A percentile compares a stretch with the other conserved stretches of the same genome.
Conservation (phyloP, 2,888 invertebrate genomes). For the Malachius bipustulatus region DNA sequence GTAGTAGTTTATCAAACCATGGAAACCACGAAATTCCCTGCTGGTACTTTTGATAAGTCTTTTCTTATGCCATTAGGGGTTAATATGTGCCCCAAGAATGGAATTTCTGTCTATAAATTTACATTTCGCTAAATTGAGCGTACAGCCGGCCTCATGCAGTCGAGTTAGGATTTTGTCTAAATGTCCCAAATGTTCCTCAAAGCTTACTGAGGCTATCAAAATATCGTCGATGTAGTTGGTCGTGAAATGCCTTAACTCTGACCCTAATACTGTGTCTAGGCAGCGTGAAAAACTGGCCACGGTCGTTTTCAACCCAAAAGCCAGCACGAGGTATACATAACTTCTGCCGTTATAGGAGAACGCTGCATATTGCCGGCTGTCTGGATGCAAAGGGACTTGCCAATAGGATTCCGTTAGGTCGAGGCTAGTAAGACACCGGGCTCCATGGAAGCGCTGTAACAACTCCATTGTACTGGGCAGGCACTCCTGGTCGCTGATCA, state of each 20-base stretch:
- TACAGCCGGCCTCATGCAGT: constrained; percentile 9
- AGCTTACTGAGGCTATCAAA: constrained; percentile 6
- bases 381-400: no score
- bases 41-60: constrained; percentile 17
- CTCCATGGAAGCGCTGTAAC: no score
- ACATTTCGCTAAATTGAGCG: constrained; percentile 14
- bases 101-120: constrained; percentile 12
- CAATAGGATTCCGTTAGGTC: no score
- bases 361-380: not conserved
- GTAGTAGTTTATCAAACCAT: constrained; percentile 20
- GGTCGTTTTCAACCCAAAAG: no score
- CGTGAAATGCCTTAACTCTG: constrained; percentile 6
- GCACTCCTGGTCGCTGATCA: no score
- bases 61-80: constrained; percentile 16
- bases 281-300: constrained; percentile 5
- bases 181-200: constrained; percentile 8
- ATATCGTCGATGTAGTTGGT: constrained; percentile 8
- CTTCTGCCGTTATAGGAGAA: no score
- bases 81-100: constrained; percentile 21
- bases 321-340: no score
- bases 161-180: no score
- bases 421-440: no score
- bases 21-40: constrained; percentile 13
- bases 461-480: no score
- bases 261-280: constrained; percentile 3